Base-by-base conservation (phyloP, 2,797 vertebrate genomes). In the Ptychobarbus kaznakovi region DNA sequence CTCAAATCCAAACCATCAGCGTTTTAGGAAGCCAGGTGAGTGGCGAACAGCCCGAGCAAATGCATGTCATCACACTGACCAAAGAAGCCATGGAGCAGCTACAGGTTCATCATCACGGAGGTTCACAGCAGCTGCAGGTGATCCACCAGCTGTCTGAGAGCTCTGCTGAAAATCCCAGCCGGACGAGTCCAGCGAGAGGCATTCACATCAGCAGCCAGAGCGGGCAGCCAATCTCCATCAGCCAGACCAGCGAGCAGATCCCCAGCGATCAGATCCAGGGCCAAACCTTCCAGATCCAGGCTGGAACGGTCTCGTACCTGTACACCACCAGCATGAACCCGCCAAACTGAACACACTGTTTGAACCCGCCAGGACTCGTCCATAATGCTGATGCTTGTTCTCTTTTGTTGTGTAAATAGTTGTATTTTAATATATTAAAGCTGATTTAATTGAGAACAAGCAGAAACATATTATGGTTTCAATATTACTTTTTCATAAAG, bases 11-110 rank as follows among this genome's bases (percentile, higher is more conserved):
- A 92, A 93, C 94, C 28, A 95, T 97, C 51, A 89, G 79, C 63
- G 85, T 96, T 88, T 92, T 97, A 22, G 95, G 94, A 78, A 92
- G 94, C 83, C 96, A 95, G 86, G 93, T 95, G 85, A 92, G 92
- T 51, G 66, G 74, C 11, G 90, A 94, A 1, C 95, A 94, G 0
- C 58, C 96, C 0, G 97, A 98, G 88, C 96, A 97, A 70, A 96
- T 98, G 96, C 98, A 99, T 0, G 96, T 99, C 10, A 97, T 99
- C 91, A 97, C 98, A 0, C 93, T 99, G 85, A 97, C 96, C 22
- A 97, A 98, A 92, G 97, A 99, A 89, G 96, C 96, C 0, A 94
- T 99, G 85, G 96, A 97, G 89, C 97, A 96, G 38, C 95, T 99
- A 11, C 97, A 96, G 35, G 94, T 93, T 85, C 96, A 97, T 85